phyloP scores from a whole-genome alignment of 2,113 vertebrate genomes.

The Otocyon megalotis region DNA sequence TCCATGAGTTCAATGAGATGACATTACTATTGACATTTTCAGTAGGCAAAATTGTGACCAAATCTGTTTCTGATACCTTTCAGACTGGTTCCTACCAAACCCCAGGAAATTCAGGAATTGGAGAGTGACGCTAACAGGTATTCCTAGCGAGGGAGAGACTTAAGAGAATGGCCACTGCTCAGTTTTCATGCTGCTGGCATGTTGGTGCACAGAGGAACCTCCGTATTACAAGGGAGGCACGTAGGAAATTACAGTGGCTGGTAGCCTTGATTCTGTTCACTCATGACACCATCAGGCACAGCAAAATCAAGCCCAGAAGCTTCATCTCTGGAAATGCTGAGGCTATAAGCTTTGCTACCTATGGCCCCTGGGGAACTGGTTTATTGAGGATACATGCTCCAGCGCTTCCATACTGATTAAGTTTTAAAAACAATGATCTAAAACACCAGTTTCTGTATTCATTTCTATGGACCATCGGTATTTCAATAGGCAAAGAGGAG shows the following conservation, averaged over 20 bases:
- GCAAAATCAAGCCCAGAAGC: neutral
- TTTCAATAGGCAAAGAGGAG: neutral
- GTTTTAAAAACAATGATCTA: conserved; percentile 18
- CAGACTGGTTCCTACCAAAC: neutral
- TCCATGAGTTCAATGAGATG: neutral
- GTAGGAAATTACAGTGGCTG: neutral
- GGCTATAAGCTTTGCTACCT: neutral
- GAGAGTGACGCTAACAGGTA: neutral
- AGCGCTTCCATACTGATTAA: neutral
- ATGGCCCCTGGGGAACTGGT: neutral
- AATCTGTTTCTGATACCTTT: neutral
- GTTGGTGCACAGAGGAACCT: neutral
- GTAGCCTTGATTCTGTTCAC: neutral
- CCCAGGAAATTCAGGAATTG: neutral
- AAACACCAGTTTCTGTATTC: neutral
- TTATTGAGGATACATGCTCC: neutral
- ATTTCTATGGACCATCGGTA: neutral
- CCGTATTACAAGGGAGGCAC: neutral
- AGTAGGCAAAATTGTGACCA: neutral
- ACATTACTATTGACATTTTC: conserved; percentile 31
- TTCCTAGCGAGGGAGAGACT: neutral
- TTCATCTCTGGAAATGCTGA: neutral
- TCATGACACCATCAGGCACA: neutral
- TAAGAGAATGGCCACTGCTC: neutral
- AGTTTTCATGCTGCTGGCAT: too few relatives aligned